Conservation (phyloP, 2,113 vertebrate genomes). For the Urocolius indicus region DNA sequence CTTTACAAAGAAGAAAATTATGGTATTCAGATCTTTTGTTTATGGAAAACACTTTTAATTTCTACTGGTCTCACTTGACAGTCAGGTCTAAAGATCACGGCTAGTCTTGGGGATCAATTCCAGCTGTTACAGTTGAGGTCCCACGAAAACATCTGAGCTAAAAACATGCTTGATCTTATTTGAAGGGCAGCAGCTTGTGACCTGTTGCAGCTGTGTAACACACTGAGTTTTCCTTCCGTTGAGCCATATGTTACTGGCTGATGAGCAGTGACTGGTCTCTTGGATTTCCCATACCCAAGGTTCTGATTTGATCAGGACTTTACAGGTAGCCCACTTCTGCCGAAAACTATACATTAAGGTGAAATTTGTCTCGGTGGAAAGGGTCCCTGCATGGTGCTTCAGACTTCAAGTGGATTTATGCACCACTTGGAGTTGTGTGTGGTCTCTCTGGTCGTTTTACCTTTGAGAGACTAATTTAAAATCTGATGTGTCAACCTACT, state of each 20-base stretch:
- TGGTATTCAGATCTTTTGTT: neutral
- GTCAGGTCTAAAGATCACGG: neutral
- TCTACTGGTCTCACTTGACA: neutral
- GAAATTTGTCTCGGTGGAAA: neutral
- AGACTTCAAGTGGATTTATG: neutral
- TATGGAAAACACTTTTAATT: neutral
- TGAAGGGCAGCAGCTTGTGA: neutral
- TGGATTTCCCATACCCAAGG: neutral
- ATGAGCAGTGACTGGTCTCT: neutral
- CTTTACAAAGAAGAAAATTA: neutral
- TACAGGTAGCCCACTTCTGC: neutral
- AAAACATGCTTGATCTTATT: neutral
- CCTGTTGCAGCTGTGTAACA: neutral
- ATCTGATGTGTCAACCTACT: neutral
- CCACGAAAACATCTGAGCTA: neutral
- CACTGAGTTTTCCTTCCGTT: neutral
- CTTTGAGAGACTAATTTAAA: neutral
- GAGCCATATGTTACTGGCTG: neutral
- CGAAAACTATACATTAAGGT: neutral
- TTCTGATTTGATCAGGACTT: neutral
- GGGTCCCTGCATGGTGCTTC: neutral
- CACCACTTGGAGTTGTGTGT: neutral
- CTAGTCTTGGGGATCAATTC: neutral
- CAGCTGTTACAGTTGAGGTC: neutral
- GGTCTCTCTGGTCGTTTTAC: neutral